phyloP scores from a whole-genome alignment of 2,797 vertebrate genomes.

The Aldrovandia affinis region DNA sequence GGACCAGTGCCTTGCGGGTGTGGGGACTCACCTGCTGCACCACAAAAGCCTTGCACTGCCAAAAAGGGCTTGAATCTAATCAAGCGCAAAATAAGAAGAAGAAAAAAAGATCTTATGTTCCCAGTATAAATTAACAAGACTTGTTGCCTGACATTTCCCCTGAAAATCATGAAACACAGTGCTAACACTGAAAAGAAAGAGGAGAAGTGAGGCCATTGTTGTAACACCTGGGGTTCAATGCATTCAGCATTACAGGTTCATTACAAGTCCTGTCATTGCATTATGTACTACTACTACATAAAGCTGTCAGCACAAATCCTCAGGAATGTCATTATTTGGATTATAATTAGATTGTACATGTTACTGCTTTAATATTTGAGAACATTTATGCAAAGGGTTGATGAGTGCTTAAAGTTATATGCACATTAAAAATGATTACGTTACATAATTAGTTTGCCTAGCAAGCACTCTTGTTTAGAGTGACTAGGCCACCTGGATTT shows the following conservation, averaged over 20 bases:
- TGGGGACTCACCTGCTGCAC: neutral
- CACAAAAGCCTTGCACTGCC: neutral
- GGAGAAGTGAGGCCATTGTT: constrained; percentile 35
- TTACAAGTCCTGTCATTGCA: constrained; percentile 47
- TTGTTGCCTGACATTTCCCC: constrained; percentile 50
- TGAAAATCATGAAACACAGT: constrained; percentile 24
- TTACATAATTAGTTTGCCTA: neutral
- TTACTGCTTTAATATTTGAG: neutral
- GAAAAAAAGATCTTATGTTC: neutral
- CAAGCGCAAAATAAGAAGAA: constrained; percentile 1
- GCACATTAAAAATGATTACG: neutral
- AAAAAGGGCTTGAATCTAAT: constrained; percentile 3
- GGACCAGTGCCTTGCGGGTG: neutral
- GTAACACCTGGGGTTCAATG: constrained; percentile 49
- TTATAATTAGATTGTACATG: constrained; percentile 5
- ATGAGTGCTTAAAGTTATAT: neutral
- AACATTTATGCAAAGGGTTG: neutral
- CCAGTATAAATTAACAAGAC: constrained; percentile 45
- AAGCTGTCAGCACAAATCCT: constrained; percentile 65
- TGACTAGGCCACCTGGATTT: neutral
- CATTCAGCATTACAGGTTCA: constrained; percentile 49
- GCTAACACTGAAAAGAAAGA: constrained; percentile 34
- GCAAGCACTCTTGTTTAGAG: neutral
- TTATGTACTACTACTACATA: constrained; percentile 34
- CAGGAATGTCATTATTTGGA: constrained; percentile 34